These are phyloP conservation scores for Furcifer pardalis DNA, from an alignment of 2,797 vertebrate genomes.

Conservation along the genomic window DNA sequence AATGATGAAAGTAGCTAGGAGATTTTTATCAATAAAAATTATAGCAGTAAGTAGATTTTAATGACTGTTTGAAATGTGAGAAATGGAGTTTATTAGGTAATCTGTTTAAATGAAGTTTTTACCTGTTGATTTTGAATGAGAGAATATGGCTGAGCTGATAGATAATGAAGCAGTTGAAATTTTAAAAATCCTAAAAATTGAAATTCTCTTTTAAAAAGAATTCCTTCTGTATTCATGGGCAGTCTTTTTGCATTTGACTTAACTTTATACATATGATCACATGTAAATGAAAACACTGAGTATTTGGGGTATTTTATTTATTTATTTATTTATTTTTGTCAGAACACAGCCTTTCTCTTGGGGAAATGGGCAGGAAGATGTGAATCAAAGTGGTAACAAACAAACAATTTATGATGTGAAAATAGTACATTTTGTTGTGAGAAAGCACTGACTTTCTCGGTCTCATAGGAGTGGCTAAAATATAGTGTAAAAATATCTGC, in stretches of 20 bases:
- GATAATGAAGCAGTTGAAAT: conserved; percentile 30
- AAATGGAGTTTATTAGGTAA: not conserved
- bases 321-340: conserved; percentile 27
- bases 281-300: conserved; percentile 4
- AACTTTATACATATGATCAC: not conserved
- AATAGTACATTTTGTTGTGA: conserved; percentile 31
- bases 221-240: conserved; percentile 22
- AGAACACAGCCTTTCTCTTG: conserved; percentile 37
- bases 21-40: not conserved
- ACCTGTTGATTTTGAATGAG: not conserved
- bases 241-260: conserved; percentile 17
- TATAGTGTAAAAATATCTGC: not conserved
- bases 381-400: conserved; percentile 7
- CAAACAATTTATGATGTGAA: conserved; percentile 27
- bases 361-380: conserved; percentile 17
- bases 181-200: not conserved
- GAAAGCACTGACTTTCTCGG: not conserved
- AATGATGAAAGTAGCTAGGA: conserved; percentile 6
- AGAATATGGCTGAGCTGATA: not conserved
- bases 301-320: conserved; percentile 10
- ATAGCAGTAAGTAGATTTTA: not conserved
- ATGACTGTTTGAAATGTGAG: not conserved
- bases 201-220: not conserved
- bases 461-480: conserved; percentile 18
- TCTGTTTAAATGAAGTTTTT: not conserved